phyloP scores from a whole-genome alignment of 2,113 vertebrate species.

The Ancistrus triradiatus region DNA sequence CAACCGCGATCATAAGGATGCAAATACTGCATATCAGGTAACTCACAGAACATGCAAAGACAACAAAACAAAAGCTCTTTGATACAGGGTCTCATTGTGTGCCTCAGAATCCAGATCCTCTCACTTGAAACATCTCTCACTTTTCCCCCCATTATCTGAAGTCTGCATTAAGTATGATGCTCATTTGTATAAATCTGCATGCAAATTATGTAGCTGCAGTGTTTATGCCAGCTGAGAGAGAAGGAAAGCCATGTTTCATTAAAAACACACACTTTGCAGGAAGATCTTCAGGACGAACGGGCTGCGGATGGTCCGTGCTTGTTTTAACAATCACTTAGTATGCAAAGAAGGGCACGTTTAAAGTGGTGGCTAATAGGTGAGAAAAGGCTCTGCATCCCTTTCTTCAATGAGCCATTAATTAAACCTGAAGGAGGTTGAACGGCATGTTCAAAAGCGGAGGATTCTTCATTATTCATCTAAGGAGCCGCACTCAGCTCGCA shows the following conservation, averaged over 20 bases:
- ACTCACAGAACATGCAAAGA: slow-evolving; percentile 39
- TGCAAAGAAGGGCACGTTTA: slow-evolving; percentile 56
- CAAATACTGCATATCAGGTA: slow-evolving; percentile 22
- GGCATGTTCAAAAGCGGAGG: slow-evolving; percentile 58
- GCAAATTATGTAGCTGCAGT: slow-evolving; percentile 64
- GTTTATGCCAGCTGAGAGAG: slow-evolving; percentile 60
- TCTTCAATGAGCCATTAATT: slow-evolving; percentile 66
- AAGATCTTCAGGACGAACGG: slow-evolving; percentile 56
- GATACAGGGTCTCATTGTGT: slow-evolving; percentile 17
- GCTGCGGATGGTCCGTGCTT: slow-evolving; percentile 45
- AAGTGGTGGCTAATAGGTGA: slow-evolving; percentile 60
- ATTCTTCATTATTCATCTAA: slow-evolving; percentile 65
- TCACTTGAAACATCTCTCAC: slow-evolving; percentile 44
- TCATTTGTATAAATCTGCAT: slow-evolving; percentile 69
- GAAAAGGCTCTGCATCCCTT: slow-evolving; percentile 49
- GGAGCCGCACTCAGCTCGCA: slow-evolving; percentile 48
- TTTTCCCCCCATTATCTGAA: slow-evolving; percentile 60
- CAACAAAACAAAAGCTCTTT: slow-evolving; percentile 38
- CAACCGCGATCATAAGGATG: too few relatives aligned
- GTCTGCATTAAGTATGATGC: slow-evolving; percentile 57
- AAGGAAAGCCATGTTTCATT: slow-evolving; percentile 70
- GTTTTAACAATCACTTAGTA: slow-evolving; percentile 61
- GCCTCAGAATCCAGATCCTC: slow-evolving; percentile 43
- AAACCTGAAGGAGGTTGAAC: slow-evolving; percentile 64
- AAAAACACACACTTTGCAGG: slow-evolving; percentile 64